phyloP scores from a whole-genome alignment of 2,888 invertebrate species.

The Trissolcus brochymenae region DNA sequence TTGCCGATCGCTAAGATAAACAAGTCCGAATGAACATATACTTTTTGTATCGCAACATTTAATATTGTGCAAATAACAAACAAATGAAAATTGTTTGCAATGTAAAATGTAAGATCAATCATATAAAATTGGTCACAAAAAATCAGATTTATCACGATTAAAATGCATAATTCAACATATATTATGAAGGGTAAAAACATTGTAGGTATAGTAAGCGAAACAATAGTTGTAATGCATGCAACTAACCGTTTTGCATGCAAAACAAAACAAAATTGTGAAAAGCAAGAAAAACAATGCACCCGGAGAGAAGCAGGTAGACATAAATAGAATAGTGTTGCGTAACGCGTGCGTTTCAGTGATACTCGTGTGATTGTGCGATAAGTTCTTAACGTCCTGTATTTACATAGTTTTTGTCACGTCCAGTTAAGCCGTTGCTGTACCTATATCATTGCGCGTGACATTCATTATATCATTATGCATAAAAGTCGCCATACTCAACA shows the following conservation, averaged over 20 bases:
- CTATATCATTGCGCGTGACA: constrained; percentile 44
- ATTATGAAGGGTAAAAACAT: constrained; percentile 7
- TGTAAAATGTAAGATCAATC: not conserved
- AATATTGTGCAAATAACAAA: too few species aligned
- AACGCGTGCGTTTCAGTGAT: constrained; percentile 30
- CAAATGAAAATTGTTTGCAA: not conserved
- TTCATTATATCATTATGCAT: constrained; percentile 49
- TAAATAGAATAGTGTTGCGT: constrained; percentile 26
- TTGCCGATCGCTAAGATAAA: too few species aligned
- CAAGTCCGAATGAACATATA: too few species aligned
- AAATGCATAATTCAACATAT: constrained; percentile 2
- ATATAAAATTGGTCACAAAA: not conserved
- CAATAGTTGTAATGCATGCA: constrained; percentile 21
- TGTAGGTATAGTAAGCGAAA: constrained; percentile 3
- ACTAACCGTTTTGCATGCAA: constrained; percentile 22
- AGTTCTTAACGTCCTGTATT: constrained; percentile 31
- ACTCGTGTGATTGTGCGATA: constrained; percentile 34
- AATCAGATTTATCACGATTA: not conserved
- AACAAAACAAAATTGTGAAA: constrained; percentile 17
- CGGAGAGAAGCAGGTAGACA: constrained; percentile 14
- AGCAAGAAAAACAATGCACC: constrained; percentile 28
- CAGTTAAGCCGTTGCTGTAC: constrained; percentile 32
- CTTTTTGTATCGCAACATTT: too few species aligned
- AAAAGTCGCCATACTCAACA: constrained; percentile 37
- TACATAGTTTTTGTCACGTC: constrained; percentile 47